Base-by-base conservation (phyloP, 2,888 invertebrate genomes). In the Lasius fuliginosus region DNA sequence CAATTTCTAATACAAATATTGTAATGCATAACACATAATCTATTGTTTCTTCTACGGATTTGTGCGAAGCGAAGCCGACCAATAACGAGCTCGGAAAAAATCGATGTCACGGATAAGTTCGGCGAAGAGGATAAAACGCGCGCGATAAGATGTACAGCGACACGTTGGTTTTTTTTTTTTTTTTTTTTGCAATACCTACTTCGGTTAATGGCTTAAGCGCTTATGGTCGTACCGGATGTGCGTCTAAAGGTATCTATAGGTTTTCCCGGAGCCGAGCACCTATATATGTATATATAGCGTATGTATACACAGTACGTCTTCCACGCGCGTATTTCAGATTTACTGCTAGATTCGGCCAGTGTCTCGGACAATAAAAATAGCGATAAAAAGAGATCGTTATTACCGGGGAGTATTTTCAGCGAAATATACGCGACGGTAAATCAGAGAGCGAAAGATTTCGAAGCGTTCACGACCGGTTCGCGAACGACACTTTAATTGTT, bases 291-390 rank as follows among this genome's bases (percentile, higher is more conserved):
- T 30, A 58, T 30, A 67, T 42, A 53, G 53, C n/a, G 8, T 18
- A 53, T 27, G n/a, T 33, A 9, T 42, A 46, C 53, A 73, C 74
- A 30, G 36, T 60, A 30, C 58, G 58, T 11, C 56, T 79, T 62
- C 62, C 56, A 46, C 42, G 27, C 53, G 0, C 27, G 58, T 73
- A 68, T 84, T 81, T 42, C 68, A 79, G 73, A 86, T 86, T 86
- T 85, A 86, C 49, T 86, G 56, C 77, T 83, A 69, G 71, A 83
- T 85, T 82, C 75, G 65, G n/a, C 71, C 74, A 40, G 18, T 71
- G 56, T 64, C 46, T 36, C 40, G 4, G 46, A 49, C 40, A 71
- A 71, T 83, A 83, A 83, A 83, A 84, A 49, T 56, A 65, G 30
- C 65, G 36, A 81, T 81, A 84, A 84, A 84, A 62, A 53, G 18